Percentiles rank a stretch among this genome's conserved stretches.
phyloP scores from a whole-genome alignment of 2,113 vertebrate genomes.

The Pachypanchax playfairii region DNA sequence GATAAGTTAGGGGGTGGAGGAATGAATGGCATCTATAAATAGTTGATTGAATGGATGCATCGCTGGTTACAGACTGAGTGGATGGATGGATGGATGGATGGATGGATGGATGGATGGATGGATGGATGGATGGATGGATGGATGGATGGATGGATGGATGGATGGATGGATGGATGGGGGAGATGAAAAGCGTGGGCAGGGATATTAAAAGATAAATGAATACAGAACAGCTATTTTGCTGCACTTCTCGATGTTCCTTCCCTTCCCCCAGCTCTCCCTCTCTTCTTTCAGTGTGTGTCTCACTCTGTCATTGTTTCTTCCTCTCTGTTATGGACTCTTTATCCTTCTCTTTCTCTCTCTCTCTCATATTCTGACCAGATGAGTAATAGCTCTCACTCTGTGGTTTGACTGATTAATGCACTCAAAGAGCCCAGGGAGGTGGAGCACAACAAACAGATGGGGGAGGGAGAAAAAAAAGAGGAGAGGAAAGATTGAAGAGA shows the following conservation, averaged over 20 bases:
- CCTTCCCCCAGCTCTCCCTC: constrained; percentile 14
- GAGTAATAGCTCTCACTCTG: constrained; percentile 69
- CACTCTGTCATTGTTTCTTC: constrained; percentile 45
- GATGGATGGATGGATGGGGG: constrained; percentile 26
- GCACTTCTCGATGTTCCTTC: constrained; percentile 38
- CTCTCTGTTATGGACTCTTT: constrained; percentile 37
- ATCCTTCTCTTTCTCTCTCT: constrained; percentile 3
- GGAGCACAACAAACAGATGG: constrained; percentile 71
- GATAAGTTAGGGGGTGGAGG: constrained; percentile 54
- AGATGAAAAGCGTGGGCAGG: constrained; percentile 60
- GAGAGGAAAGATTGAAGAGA: constrained; percentile 34
- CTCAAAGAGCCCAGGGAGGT: constrained; percentile 67
- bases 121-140: constrained; percentile 57
- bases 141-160: constrained; percentile 35
- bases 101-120: constrained; percentile 50
- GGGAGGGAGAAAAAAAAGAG: constrained; percentile 7
- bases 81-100: constrained; percentile 51
- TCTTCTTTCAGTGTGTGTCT: constrained; percentile 27
- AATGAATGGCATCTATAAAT: constrained; percentile 61
- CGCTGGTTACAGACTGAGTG: too few relatives aligned
- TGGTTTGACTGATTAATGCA: constrained; percentile 78
- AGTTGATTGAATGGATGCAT: constrained; percentile 62
- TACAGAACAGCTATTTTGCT: constrained; percentile 42
- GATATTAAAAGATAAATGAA: constrained; percentile 70
- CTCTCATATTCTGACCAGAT: constrained; percentile 68